phyloP scores from a whole-genome alignment of 2,113 vertebrate species.

The Columba livia region DNA sequence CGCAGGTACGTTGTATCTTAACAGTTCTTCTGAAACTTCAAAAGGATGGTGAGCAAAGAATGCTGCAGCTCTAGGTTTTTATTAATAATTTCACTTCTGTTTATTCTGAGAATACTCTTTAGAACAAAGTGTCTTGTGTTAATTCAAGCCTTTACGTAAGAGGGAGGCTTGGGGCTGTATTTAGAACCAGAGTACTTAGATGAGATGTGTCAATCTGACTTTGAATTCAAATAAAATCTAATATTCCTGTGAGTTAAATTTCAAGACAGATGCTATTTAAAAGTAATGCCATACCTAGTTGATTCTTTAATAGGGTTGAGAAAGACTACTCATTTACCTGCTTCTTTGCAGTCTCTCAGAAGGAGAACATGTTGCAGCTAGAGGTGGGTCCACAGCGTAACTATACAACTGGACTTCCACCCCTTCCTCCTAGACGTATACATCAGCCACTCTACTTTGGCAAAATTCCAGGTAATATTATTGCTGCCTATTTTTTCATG shows the following conservation, averaged over 20 bases:
- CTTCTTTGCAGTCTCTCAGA: constrained; percentile 81
- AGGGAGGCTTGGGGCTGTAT: neutral
- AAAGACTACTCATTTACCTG: neutral
- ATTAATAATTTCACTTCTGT: neutral
- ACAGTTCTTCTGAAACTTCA: neutral
- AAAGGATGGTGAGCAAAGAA: neutral
- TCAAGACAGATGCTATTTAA: neutral
- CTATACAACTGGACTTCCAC: constrained; percentile 73
- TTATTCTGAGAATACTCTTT: neutral
- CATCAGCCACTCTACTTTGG: constrained; percentile 84
- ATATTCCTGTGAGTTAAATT: neutral
- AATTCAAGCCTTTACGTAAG: neutral
- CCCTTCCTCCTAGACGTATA: constrained; percentile 26
- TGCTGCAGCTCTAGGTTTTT: neutral
- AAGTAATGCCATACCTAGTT: neutral
- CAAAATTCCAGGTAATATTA: constrained; percentile 84
- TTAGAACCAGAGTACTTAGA: neutral
- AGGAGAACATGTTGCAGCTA: constrained; percentile 80
- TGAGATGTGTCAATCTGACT: neutral
- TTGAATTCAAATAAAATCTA: neutral
- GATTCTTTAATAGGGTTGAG: neutral
- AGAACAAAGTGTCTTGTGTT: neutral
- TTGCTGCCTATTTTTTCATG: neutral
- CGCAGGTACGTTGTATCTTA: constrained; percentile 76
- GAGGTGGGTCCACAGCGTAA: constrained; percentile 80